Base-by-base conservation (phyloP, 2,888 invertebrate genomes). In the Sicus ferrugineus region DNA sequence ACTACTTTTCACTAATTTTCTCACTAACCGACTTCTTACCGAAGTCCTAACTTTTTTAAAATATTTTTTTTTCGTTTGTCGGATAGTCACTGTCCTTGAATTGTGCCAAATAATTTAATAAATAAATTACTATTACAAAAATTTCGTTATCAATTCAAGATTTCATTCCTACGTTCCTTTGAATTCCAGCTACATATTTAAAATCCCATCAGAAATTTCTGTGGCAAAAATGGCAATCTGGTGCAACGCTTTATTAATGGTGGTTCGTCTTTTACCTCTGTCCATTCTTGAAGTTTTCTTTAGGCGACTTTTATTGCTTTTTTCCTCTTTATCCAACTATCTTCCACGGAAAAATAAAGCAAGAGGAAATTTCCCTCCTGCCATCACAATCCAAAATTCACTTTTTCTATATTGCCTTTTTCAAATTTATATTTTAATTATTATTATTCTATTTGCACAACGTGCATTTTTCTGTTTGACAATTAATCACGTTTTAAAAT, bases 221-320 rank as follows among this genome's bases (percentile, higher is more conserved):
- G n/a, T n/a, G n/a, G n/a, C n/a, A n/a, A n/a, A n/a, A n/a, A n/a
- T n/a, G n/a, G n/a, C n/a, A n/a, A n/a, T n/a, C n/a, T n/a, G 50
- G 50, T 21, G 50, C 48, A 50, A 63, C 63, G 63, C 48, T 50
- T 63, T 63, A 19, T 52, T 61, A 21, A 42, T 61, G 61, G 42
- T 61, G 16, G n/a, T 30, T 64, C 50, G 50, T 21, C 26, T 64
- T 50, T 63, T 14, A 52, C 64, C 50, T 64, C 31, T 48, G 42
- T 63, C 19, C 28, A 26, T 63, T 19, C 30, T 16, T 46, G 46
- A 30, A 30, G 42, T 59, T 34, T 34, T 9, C 34, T 34, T 38
- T 34, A 34, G 14, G 14, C 34, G 3, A 59, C 38, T 59, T 62
- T 62, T 42, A 38, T 30, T 28, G n/a, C 46, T 30, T 62, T 62